phyloP scores from a whole-genome alignment of 92 coral and sea anemone genomes.

The Epizoanthus ramosus region DNA sequence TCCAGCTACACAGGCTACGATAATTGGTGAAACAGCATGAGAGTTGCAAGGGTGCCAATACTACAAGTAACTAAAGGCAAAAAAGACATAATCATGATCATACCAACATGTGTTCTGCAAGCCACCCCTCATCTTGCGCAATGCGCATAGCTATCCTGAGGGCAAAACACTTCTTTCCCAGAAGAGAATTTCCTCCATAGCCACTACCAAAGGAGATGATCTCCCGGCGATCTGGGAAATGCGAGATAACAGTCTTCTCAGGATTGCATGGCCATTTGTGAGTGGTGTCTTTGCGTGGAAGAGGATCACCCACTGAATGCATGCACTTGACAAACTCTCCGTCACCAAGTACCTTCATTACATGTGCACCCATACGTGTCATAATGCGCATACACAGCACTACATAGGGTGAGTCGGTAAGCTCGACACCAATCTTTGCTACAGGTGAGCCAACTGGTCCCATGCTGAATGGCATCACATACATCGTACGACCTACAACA shows the following conservation, averaged over 20 bases:
- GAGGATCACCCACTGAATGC: conserved; percentile 84
- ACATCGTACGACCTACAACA: conserved; percentile 84
- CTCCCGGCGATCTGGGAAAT: conserved; percentile 75
- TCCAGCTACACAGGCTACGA: no score
- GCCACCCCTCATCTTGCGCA: conserved; percentile 88
- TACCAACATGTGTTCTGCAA: conserved; percentile 95
- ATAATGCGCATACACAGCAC: conserved; percentile 85
- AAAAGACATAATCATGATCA: neutral
- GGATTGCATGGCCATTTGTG: conserved; percentile 88
- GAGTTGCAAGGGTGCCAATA: no score
- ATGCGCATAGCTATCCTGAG: conserved; percentile 82
- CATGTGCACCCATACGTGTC: conserved; percentile 88
- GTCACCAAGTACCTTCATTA: conserved; percentile 70
- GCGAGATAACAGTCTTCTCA: conserved; percentile 80
- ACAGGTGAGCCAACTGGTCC: conserved; percentile 93
- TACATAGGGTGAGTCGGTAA: conserved; percentile 88
- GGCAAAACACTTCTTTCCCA: conserved; percentile 93
- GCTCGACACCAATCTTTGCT: conserved; percentile 86
- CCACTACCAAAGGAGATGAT: conserved; percentile 90
- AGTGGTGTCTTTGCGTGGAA: conserved; percentile 66
- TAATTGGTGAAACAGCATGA: no score
- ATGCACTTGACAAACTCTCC: conserved; percentile 81
- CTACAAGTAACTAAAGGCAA: no score
- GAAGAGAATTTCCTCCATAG: conserved; percentile 89
- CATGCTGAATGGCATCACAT: conserved; percentile 89